Evolutionary conservation across 2,888 invertebrate genomes (phyloP).

Genomic region (Nemoura dubitans): DNA sequence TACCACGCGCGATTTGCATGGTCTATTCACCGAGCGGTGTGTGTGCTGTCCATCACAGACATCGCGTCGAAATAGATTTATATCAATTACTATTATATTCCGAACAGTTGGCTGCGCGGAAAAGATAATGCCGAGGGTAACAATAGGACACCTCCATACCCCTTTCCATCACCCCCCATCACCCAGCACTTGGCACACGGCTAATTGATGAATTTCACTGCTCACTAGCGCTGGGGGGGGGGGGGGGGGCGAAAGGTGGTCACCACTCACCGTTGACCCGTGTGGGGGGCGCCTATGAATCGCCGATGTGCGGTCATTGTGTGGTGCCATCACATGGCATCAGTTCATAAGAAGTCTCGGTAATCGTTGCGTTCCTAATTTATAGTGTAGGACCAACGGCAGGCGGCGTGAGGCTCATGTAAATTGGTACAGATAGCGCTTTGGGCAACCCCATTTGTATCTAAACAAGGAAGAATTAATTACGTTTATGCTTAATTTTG

Average conservation of each 20-base stretch:
- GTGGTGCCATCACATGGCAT: background rate
- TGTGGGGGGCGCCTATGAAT: background rate
- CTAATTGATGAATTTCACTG: background rate
- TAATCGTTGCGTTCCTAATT: background rate
- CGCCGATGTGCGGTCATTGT: no score
- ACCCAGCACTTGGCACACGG: background rate
- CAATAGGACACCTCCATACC: background rate
- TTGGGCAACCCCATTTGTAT: background rate
- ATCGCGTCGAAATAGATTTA: background rate
- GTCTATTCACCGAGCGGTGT: background rate
- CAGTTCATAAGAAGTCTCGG: background rate
- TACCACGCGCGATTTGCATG: background rate
- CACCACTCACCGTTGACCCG: background rate
- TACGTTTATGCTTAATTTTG: background rate
- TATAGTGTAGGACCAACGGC: no score
- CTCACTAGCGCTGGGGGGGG: background rate
- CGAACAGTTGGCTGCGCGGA: background rate
- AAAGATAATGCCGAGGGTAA: background rate
- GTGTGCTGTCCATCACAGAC: background rate
- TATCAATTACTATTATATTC: constrained; percentile 12
- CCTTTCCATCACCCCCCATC: no score
- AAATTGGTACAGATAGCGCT: background rate
- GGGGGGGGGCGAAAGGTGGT: background rate
- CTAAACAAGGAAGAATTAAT: background rate
- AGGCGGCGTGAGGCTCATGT: background rate